Conservation (phyloP, 2,797 vertebrate genomes). For the Diceros bicornis region DNA sequence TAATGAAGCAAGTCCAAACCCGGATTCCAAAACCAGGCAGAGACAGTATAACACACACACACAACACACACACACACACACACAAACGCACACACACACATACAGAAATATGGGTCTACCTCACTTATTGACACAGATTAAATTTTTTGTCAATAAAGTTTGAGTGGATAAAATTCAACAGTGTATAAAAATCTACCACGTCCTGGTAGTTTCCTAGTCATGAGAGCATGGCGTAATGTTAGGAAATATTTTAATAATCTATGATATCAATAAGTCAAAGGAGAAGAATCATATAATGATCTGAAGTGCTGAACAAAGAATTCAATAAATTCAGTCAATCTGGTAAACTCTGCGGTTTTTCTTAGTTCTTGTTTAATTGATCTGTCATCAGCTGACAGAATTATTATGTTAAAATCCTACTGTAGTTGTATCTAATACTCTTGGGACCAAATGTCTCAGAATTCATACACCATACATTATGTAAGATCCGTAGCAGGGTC, state of each 20-base stretch:
- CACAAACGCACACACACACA: neutral
- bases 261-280: neutral
- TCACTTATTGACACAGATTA: conserved; percentile 21
- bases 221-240: neutral
- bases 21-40: conserved; percentile 16
- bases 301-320: conserved; percentile 4
- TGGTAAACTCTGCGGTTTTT: neutral
- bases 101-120: neutral
- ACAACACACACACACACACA: too few relatives aligned
- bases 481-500: neutral
- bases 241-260: conserved; percentile 28
- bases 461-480: neutral
- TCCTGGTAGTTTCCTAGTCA: neutral
- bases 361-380: neutral
- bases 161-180: conserved; percentile 46
- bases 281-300: neutral
- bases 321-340: neutral
- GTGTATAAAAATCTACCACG: neutral
- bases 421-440: neutral
- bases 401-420: conserved; percentile 15
- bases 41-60: neutral
- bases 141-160: conserved; percentile 52
- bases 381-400: neutral
- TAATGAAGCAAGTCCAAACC: neutral
- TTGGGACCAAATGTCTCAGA: conserved; percentile 50